Base-by-base conservation (phyloP, 1,140 invertebrate genomes). In the Drosophila mauritiana region DNA sequence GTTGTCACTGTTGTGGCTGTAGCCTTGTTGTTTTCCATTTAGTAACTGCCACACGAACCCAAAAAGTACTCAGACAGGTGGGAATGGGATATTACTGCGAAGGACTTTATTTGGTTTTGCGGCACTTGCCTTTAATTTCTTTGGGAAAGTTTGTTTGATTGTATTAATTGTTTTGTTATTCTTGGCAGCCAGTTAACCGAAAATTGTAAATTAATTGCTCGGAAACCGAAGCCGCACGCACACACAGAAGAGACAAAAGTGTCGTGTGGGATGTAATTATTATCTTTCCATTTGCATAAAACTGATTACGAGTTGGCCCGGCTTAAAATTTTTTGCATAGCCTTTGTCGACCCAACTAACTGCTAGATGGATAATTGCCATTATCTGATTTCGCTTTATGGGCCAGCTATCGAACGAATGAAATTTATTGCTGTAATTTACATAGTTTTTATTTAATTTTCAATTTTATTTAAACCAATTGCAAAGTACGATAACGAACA, bases 51-150 rank as follows among this genome's bases (percentile, higher is more conserved):
- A 39, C 59, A 62, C 17, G 25, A 68, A 48, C 25, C 51, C 31
- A 27, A 27, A 56, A 52, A 49, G 39, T 43, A 54, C 56, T 43
- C 57, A 73, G 78, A 67, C 68, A 67, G 59, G 49, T 49, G 48
- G 48, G 13, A 25, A 58, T 2, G 42, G 25, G 11, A 45, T 27
- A 11, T 25, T 45, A 8, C 40, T 48, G 25, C 31, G 20, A 52
- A 62, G 52, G 64, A 78, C 70, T 78, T 86, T 80, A 82, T 86
- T 90, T 83, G 88, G 73, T 78, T 77, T 90, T 90, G 86, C 56
- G 79, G 82, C 79, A 75, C 72, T 86, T 90, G 61, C 64, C 78
- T 80, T 83, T 72, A 73, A 86, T 90, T 88, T 58, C 68, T 90
- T 82, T 75, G 78, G 62, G 79, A 85, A 85, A 82, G 84, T 82